Evolutionary conservation across 2,888 invertebrate genomes (phyloP), one percentile per base, ranked within the genome.

Genomic region (Psylliodes chrysocephalus): DNA sequence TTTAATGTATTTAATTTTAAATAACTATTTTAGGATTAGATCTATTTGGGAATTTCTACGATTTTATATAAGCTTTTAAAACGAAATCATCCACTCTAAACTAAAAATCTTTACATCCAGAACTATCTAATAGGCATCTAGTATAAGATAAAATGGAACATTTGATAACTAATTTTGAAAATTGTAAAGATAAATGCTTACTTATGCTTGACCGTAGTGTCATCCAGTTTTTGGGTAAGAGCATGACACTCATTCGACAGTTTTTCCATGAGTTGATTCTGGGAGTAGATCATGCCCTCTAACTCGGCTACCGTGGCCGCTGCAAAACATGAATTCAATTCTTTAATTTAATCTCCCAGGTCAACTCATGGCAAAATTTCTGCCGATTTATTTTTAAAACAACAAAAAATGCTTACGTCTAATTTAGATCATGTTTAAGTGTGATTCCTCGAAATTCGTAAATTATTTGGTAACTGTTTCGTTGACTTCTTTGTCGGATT

Each of bases 211-310:
- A 89, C 86, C 84, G 90, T 90, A 83, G 92, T 90, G 84, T 93
- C 93, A 88, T 94, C 94, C 87, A 94, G 89, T 88, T 92, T 93
- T 86, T 90, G 88, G 82, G 94, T 94, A 85, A 94, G 89, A 85
- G 88, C 88, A 86, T 92, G 93, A 88, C 94, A 94, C 87, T 94
- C 93, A 82, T 87, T 88, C 82, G 93, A 92, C 85, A 94, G 89
- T 89, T 91, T 93, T 87, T 93, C 93, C 91, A 94, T 92, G 89
- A 93, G 91, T 89, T 90, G 90, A 89, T 92, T 93, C 90, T 94
- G 94, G 85, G 91, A 92, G 85, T 90, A 91, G 86, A 94, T 90
- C 90, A 93, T 91, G 84, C 90, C 89, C 88, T 94, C 94, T 86
- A 94, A 90, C 86, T 92, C 93, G 86, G 90, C 90, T 85, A 94